phyloP scores from a whole-genome alignment of 2,888 invertebrate genomes.

The Scrobipalpa atriplicella region DNA sequence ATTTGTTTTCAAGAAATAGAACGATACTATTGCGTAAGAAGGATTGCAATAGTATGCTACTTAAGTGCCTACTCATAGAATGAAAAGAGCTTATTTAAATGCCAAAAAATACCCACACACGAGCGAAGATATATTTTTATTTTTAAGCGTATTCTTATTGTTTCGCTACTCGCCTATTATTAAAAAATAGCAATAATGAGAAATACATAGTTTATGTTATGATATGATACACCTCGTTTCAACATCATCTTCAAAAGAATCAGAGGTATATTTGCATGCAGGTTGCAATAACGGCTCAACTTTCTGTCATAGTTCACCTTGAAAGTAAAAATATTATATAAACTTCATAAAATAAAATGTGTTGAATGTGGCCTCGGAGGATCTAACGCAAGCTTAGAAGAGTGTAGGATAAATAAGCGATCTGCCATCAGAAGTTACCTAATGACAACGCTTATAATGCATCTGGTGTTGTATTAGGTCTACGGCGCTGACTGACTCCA shows the following conservation, averaged over 20 bases:
- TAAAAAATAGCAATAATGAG: too few species aligned
- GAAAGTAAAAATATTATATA: not conserved
- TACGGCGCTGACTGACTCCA: too few species aligned
- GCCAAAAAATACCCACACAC: too few species aligned
- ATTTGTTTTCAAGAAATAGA: slow-evolving; percentile 1
- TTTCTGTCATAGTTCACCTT: slow-evolving; percentile 4
- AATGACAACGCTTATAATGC: not conserved
- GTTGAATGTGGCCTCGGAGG: not conserved
- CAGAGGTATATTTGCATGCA: not conserved
- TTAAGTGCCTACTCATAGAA: too few species aligned
- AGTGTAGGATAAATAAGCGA: not conserved
- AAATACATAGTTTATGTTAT: too few species aligned
- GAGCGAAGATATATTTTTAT: too few species aligned
- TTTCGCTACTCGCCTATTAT: too few species aligned
- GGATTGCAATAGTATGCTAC: not conserved
- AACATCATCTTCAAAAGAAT: not conserved
- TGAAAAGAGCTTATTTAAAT: too few species aligned
- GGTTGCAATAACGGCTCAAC: not conserved
- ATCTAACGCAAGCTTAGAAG: not conserved
- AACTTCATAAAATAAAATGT: not conserved
- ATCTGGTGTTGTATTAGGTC: not conserved
- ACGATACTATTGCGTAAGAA: not conserved
- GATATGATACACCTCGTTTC: too few species aligned
- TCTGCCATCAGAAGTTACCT: not conserved
- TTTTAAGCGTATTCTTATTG: too few species aligned